These are phyloP conservation scores for Albula goreensis DNA, from an alignment of 2,113 vertebrate species.

Conservation along the genomic window DNA sequence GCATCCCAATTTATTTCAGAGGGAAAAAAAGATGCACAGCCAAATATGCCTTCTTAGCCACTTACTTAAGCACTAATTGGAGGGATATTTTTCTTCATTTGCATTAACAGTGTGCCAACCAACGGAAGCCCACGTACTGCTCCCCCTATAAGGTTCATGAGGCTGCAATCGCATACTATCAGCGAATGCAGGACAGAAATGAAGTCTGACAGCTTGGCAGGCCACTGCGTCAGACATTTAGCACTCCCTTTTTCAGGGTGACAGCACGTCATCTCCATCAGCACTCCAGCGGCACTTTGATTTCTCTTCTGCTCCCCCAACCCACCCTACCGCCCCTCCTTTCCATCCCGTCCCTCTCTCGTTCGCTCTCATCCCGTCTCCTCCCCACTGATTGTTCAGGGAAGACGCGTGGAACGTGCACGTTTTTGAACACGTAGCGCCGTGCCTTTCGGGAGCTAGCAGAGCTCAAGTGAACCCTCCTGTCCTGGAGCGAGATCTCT, in stretches of 20 bases:
- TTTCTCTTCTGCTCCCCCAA: neutral
- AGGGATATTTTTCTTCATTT: neutral
- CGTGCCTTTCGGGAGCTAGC: neutral
- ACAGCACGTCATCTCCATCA: slow-evolving; percentile 17
- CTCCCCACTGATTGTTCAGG: slow-evolving; percentile 12
- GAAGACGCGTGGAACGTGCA: neutral
- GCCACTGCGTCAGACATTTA: slow-evolving; percentile 25
- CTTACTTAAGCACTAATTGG: neutral
- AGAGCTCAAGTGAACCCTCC: neutral
- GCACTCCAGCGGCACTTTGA: neutral
- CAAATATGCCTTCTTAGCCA: neutral
- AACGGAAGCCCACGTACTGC: too few species aligned
- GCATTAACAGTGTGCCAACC: slow-evolving; percentile 1
- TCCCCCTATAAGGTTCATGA: neutral
- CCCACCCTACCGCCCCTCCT: neutral
- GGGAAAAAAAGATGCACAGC: neutral
- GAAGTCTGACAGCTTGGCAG: slow-evolving; percentile 26
- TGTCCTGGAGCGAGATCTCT: neutral
- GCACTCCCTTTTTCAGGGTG: slow-evolving; percentile 4
- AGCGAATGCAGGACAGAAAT: slow-evolving; percentile 8
- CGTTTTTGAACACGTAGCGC: neutral
- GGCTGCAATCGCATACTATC: neutral
- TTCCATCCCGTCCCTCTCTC: too few species aligned
- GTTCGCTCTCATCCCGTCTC: neutral
- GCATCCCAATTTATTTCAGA: neutral